Conservation (phyloP, 2,113 vertebrate genomes). For the Gallinago jamesoni region DNA sequence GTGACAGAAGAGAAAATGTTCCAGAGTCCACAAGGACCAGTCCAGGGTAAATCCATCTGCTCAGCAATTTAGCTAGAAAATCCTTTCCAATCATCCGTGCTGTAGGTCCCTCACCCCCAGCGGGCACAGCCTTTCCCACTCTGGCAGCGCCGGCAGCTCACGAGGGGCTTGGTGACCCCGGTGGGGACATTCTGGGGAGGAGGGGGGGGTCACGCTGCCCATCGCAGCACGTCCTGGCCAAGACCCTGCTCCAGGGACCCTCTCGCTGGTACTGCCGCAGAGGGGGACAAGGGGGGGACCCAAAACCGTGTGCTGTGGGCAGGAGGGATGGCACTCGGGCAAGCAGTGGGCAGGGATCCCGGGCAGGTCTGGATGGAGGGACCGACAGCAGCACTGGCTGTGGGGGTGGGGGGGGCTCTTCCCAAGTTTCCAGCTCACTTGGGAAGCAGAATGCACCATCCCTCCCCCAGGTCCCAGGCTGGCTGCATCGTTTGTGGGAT, state of each 20-base stretch:
- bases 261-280: background rate
- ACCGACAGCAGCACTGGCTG: rapidly evolving
- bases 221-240: rapidly evolving
- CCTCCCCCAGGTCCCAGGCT: rapidly evolving
- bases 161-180: rapidly evolving
- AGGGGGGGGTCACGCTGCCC: rapidly evolving
- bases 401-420: rapidly evolving
- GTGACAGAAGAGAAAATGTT: slow-evolving; percentile 64
- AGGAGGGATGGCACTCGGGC: rapidly evolving
- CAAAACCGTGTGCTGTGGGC: rapidly evolving
- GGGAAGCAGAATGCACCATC: rapidly evolving
- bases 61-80: slow-evolving; percentile 62
- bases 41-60: slow-evolving; percentile 60
- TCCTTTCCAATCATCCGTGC: background rate
- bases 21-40: slow-evolving; percentile 53
- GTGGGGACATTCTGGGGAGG: rapidly evolving
- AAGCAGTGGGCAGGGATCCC: background rate
- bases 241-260: background rate
- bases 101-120: background rate
- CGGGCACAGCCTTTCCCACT: background rate
- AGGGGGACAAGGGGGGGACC: background rate
- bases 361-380: background rate
- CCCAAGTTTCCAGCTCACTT: rapidly evolving
- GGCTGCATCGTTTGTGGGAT: rapidly evolving
- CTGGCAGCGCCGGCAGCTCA: background rate